Percentiles rank a stretch among this genome's conserved stretches.
Conservation (phyloP, 2,113 vertebrate genomes). For the Oostethus manadensis region DNA sequence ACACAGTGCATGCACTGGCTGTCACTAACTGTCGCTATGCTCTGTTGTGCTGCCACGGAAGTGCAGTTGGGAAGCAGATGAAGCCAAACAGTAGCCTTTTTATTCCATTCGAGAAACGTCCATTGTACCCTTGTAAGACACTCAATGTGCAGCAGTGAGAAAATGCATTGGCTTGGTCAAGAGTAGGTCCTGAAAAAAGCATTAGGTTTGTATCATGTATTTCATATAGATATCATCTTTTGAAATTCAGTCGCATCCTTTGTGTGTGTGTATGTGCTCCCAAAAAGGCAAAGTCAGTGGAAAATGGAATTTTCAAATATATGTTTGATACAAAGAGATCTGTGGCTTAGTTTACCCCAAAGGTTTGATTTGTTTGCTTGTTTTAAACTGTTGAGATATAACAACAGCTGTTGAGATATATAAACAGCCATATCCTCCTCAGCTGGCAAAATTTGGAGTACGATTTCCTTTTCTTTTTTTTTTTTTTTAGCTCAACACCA, state of each 20-base stretch:
- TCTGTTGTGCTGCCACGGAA: conserved; percentile 61
- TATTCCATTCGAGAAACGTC: conserved; percentile 52
- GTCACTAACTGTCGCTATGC: conserved; percentile 55
- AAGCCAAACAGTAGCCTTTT: conserved; percentile 62
- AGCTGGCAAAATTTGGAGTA: too few relatives aligned
- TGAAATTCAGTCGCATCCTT: conserved; percentile 9
- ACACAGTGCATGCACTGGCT: conserved; percentile 40
- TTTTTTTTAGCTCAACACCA: too few relatives aligned
- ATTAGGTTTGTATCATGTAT: conserved; percentile 23
- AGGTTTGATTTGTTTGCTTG: too few relatives aligned
- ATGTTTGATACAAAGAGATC: conserved; percentile 8
- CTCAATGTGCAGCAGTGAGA: conserved; percentile 36
- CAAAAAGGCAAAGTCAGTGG: conserved; percentile 17
- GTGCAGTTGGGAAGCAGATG: conserved; percentile 57
- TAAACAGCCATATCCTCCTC: too few relatives aligned
- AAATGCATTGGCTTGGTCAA: conserved; percentile 39
- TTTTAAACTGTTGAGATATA: too few relatives aligned
- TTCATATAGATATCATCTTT: neutral
- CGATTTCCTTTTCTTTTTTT: too few relatives aligned
- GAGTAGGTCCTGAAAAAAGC: conserved; percentile 15
- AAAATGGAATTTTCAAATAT: conserved; percentile 17
- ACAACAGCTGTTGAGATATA: too few relatives aligned
- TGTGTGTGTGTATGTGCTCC: conserved; percentile 1
- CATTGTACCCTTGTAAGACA: conserved; percentile 53
- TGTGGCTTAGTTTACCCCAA: neutral